Percentiles rank a stretch among this genome's conserved stretches.
Conservation (phyloP, 2,113 vertebrate species). For the Gnathonemus longibarbis region DNA sequence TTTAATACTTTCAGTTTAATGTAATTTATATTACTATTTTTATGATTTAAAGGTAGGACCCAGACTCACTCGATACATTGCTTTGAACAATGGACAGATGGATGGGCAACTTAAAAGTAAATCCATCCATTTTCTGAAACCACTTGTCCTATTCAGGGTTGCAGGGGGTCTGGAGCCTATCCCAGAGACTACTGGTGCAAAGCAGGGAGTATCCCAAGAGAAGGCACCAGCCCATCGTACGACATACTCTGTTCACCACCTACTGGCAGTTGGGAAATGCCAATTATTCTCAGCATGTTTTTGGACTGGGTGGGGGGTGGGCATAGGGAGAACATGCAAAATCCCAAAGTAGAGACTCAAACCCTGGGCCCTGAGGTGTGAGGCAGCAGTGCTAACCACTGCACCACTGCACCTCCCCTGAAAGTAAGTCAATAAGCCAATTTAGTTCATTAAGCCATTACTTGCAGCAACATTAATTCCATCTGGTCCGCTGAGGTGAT, state of each 20-base stretch:
- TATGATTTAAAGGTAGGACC: not conserved
- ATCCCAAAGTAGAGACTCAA: not conserved
- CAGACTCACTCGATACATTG: not conserved
- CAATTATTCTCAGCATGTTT: not conserved
- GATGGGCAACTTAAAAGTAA: not conserved
- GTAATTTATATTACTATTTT: not conserved
- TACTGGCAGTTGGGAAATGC: not conserved
- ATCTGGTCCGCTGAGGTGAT: not conserved
- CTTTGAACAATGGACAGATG: not conserved
- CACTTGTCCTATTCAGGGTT: not conserved
- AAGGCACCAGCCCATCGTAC: not conserved
- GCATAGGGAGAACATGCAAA: not conserved
- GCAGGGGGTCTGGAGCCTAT: not conserved
- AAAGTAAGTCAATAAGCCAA: not conserved
- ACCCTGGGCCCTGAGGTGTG: not conserved
- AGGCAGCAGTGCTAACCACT: not conserved
- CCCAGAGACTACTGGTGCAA: not conserved
- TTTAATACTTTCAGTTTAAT: not conserved
- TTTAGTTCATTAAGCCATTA: not conserved
- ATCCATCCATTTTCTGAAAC: not conserved
- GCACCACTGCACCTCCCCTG: too few species aligned
- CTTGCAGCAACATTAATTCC: not conserved
- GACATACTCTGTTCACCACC: not conserved
- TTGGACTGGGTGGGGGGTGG: not conserved
- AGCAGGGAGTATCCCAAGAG: not conserved